Evolutionary conservation across 2,113 vertebrate genomes (phyloP), one percentile per base, ranked within the genome.

Genomic region (Sapajus apella): DNA sequence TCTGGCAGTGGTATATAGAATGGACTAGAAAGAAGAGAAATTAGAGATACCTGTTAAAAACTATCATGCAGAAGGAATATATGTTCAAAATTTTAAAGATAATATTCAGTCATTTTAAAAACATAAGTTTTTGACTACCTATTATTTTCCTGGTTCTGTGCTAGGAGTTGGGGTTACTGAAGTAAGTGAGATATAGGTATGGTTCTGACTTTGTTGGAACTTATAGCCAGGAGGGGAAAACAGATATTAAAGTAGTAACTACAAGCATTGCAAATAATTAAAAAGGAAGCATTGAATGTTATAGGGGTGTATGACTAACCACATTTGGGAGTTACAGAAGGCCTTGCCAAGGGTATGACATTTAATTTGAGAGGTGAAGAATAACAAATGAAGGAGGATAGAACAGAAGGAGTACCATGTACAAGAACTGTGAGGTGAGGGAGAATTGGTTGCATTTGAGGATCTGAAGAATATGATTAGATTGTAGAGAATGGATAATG

Each of bases 81-180:
- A 47, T 90, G 5, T 75, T 96, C 13, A 40, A 90, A 95, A 77
- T 84, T 87, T 96, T 35, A 47, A 95, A 95, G 50, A 61, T 93
- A 61, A 66, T 90, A 83, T 72, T 66, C 11, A 82, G 66, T 87
- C 32, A 70, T 61, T 90, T 87, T 25, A 70, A 91, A 87, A 85
- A 73, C 32, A n/a, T 11, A 72, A 72, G 56, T 32, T 88, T 93
- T 92, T 94, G 37, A 75, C 25, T 23, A 75, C n/a, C 52, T 88
- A 1, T 90, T 92, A 87, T 35, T 73, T 40, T 8, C 45, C 37
- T 73, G 16, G 50, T 21, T 87, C 30, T 91, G 55, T 80, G 7
- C 43, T 81, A 84, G 9, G 40, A 72, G 16, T 96, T 86, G 43
- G 40, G 11, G 20, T 95, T 96, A 68, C 56, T 35, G 18, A 87